Evolutionary conservation across 1,140 invertebrate genomes (phyloP), one percentile per base, ranked within the genome.

Genomic region (Whitmania pigra): DNA sequence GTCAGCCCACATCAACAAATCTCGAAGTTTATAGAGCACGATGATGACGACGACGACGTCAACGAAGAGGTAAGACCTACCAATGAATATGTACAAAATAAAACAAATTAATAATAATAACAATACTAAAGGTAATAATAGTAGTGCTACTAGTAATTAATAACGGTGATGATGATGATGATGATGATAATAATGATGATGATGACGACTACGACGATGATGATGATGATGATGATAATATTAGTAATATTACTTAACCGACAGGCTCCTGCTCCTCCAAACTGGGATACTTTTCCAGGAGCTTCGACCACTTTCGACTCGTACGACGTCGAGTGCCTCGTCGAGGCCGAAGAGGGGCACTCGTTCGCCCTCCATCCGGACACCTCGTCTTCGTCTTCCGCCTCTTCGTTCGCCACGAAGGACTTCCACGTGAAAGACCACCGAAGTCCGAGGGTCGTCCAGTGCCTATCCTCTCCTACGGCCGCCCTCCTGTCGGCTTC

Each of bases 241-340:
- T n/a, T n/a, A n/a, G n/a, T n/a, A n/a, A n/a, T n/a, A n/a, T n/a
- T n/a, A n/a, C n/a, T n/a, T n/a, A n/a, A n/a, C n/a, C 17, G n/a
- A 60, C 15, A 63, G 57, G 57, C 57, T 18, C 57, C 57, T 31
- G 29, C 57, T 11, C 57, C 29, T 2, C 57, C 57, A 7, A 63
- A 63, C 22, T 63, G 57, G 57, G 57, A 63, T 0, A 63, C 57
- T 7, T 63, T 25, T 63, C 57, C 57, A 18, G 57, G 57, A n/a
- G 9, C 11, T 3, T 4, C 57, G 18, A 18, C 9, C 0, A 18
- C 22, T 20, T 22, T 25, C 54, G 54, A 57, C 9, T 36, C 31
- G 31, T 36, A 36, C 31, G 31, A 36, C 6, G 31, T 6, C 31
- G 6, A 6, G 31, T 36, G 20, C 54, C 20, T 57, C 57, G 18